A percentile compares a stretch with the other conserved stretches of the same genome.
Conservation (phyloP, 2,113 vertebrate species). For the Narcine bancroftii region DNA sequence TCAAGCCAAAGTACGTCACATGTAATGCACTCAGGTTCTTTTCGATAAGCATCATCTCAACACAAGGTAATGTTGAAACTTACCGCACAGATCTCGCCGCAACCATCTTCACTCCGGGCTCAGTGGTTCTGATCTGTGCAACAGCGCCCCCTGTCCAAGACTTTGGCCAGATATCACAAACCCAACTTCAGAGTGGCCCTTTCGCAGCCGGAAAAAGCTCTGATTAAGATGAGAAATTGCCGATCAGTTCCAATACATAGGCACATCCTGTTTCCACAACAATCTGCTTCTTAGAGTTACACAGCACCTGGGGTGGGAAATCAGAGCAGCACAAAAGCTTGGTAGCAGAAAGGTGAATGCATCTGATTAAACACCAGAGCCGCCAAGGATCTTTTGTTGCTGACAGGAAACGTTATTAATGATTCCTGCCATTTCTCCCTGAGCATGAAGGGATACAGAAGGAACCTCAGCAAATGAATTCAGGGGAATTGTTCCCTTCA, state of each 20-base stretch:
- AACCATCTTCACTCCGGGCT: background rate
- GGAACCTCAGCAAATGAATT: slow-evolving; percentile 9
- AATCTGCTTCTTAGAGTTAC: slow-evolving; percentile 66
- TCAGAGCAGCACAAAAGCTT: slow-evolving; percentile 63
- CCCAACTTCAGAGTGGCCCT: background rate
- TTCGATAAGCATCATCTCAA: no score
- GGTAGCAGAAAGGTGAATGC: slow-evolving; percentile 75
- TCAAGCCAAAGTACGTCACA: no score
- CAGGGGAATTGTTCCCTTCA: slow-evolving; percentile 3
- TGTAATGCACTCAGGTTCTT: background rate
- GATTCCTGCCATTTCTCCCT: slow-evolving; percentile 72
- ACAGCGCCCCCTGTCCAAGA: background rate
- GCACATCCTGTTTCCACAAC: slow-evolving; percentile 63
- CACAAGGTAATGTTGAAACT: background rate
- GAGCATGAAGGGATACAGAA: slow-evolving; percentile 43
- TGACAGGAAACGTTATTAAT: slow-evolving; percentile 97
- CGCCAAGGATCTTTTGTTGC: slow-evolving; percentile 65
- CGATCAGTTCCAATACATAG: slow-evolving; percentile 71
- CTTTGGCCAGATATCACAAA: background rate
- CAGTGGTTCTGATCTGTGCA: background rate
- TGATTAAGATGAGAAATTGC: slow-evolving; percentile 65
- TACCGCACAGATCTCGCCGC: background rate
- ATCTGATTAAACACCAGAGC: slow-evolving; percentile 66
- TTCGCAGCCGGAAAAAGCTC: slow-evolving; percentile 46
- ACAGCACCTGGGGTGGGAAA: slow-evolving; percentile 60